phyloP scores from a whole-genome alignment of 1,140 invertebrate genomes.

The Harpegnathos saltator region DNA sequence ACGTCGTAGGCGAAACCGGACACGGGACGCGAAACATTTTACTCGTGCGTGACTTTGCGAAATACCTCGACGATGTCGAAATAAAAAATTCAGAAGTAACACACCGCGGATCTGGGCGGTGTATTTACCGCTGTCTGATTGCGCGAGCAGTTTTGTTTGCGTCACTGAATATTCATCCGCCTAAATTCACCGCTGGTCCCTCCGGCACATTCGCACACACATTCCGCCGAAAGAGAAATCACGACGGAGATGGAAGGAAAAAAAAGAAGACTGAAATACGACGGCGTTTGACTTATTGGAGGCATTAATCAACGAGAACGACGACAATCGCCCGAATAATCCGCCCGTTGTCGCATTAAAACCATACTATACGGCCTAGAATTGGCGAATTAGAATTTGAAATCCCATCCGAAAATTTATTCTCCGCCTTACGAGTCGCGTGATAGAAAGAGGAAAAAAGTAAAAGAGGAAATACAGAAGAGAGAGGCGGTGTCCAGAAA shows the following conservation, averaged over 20 bases:
- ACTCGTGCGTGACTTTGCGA: neutral
- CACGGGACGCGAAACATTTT: neutral
- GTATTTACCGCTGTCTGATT: constrained; percentile 53
- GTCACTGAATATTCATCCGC: constrained; percentile 56
- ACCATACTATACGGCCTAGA: too few relatives aligned
- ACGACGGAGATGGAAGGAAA: neutral
- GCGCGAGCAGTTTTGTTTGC: constrained; percentile 55
- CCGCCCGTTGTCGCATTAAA: neutral
- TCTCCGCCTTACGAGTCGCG: too few relatives aligned
- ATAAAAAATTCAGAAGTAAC: constrained; percentile 35
- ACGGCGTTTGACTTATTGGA: neutral
- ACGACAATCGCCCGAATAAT: neutral
- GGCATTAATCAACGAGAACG: neutral
- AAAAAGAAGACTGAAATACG: constrained; percentile 4
- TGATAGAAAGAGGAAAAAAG: too few relatives aligned
- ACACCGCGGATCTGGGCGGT: constrained; percentile 2
- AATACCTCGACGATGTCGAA: constrained; percentile 1
- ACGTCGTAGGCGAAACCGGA: neutral
- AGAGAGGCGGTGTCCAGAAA: too few relatives aligned
- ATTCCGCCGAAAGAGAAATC: constrained; percentile 39
- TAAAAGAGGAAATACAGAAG: too few relatives aligned
- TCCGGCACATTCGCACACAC: constrained; percentile 40
- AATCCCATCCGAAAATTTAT: too few relatives aligned
- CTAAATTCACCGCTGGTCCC: constrained; percentile 13
- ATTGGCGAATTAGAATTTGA: too few relatives aligned